Percentiles rank a stretch among this genome's conserved stretches.
Conservation (phyloP, 1,140 invertebrate species). For the Drosophila chauvacae region DNA sequence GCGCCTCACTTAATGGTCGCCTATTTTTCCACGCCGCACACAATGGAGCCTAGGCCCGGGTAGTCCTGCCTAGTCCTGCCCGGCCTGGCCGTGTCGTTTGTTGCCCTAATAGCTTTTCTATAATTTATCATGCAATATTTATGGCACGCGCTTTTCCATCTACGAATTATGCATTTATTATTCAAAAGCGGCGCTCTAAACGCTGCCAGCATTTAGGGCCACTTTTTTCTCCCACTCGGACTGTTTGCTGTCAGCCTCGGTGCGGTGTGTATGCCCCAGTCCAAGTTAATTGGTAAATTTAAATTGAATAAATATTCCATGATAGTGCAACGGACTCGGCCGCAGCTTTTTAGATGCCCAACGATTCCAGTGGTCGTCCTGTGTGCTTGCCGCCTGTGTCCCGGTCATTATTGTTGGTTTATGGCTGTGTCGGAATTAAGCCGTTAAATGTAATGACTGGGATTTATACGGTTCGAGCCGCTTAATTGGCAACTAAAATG, state of each 20-base stretch:
- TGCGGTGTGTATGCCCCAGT: constrained; percentile 1
- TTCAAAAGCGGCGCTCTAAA: constrained; percentile 65
- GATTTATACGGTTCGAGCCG: constrained; percentile 59
- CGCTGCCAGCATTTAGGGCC: constrained; percentile 69
- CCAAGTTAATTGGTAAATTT: constrained; percentile 80
- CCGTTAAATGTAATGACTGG: constrained; percentile 72
- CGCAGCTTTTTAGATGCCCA: constrained; percentile 53
- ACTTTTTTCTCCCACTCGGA: constrained; percentile 22
- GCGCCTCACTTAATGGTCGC: constrained; percentile 53
- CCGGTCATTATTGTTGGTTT: constrained; percentile 42
- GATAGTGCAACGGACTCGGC: constrained; percentile 73
- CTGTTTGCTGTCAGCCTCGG: constrained; percentile 22
- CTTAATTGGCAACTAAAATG: constrained; percentile 69
- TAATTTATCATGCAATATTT: constrained; percentile 82
- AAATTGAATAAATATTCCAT: constrained; percentile 81
- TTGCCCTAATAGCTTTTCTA: constrained; percentile 82
- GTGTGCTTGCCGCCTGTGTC: constrained; percentile 10
- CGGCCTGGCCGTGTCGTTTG: constrained; percentile 57
- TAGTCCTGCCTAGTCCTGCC: constrained; percentile 12
- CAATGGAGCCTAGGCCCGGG: constrained; percentile 38
- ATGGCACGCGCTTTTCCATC: constrained; percentile 81
- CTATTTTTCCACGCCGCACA: constrained; percentile 48
- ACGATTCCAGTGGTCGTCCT: constrained; percentile 47
- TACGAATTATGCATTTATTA: constrained; percentile 81
- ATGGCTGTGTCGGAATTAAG: constrained; percentile 55